phyloP scores from a whole-genome alignment of 2,797 vertebrate genomes.

The Oreochromis grahami region DNA sequence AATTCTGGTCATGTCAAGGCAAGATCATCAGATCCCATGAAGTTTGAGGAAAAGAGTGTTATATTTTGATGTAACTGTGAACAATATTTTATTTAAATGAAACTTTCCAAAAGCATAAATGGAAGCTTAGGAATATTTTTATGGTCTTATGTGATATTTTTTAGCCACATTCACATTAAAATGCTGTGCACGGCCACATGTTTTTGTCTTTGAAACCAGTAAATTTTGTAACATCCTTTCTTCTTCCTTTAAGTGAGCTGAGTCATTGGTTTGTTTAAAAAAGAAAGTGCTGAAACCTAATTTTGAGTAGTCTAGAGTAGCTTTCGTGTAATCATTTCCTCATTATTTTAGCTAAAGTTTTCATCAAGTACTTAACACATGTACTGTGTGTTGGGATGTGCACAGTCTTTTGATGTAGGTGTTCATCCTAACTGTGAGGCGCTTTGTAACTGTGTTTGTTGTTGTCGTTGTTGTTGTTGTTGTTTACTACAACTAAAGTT shows the following conservation, averaged over 20 bases:
- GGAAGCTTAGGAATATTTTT: background rate
- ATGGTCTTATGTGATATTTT: background rate
- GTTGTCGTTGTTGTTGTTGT: background rate
- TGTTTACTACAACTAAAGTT: background rate
- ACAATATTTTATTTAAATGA: background rate
- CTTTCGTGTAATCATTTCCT: background rate
- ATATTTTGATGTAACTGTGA: background rate
- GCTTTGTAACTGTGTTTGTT: background rate
- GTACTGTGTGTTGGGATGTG: background rate
- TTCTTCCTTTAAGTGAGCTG: background rate
- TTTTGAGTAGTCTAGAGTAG: background rate
- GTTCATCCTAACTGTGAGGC: background rate
- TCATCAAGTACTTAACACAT: background rate
- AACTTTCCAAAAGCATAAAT: background rate
- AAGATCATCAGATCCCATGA: background rate
- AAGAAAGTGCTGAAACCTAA: background rate
- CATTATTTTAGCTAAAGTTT: background rate
- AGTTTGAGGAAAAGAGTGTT: background rate
- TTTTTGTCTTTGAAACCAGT: background rate
- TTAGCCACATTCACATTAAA: accelerated
- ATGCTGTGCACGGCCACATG: background rate
- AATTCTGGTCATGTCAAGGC: background rate
- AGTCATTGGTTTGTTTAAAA: background rate
- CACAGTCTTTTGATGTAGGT: background rate
- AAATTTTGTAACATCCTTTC: background rate